A percentile compares a stretch with the other conserved stretches of the same genome.
These are phyloP conservation scores for Himantopus leucocephalus DNA, from an alignment of 2,113 vertebrate genomes.

Conservation along the genomic window DNA sequence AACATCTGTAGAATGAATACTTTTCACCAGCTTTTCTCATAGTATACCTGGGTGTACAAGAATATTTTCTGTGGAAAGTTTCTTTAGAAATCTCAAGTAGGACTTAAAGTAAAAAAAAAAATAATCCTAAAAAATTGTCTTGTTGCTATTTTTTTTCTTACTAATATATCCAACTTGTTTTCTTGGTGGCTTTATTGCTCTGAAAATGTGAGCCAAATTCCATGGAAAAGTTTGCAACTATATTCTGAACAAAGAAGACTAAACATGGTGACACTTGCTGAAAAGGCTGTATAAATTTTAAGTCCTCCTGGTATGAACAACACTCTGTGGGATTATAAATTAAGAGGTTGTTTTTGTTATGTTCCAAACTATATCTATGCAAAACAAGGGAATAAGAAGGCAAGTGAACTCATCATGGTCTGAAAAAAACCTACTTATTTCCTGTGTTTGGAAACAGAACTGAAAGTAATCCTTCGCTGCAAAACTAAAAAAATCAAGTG, in stretches of 20 bases:
- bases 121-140: not conserved
- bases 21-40: not conserved
- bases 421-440: not conserved
- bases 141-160: not conserved
- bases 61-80: not conserved
- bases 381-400: slow-evolving; percentile 29
- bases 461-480: not conserved
- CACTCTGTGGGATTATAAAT: not conserved
- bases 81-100: not conserved
- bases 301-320: not conserved
- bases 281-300: slow-evolving; percentile 7
- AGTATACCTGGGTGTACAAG: not conserved
- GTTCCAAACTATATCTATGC: not conserved
- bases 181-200: not conserved
- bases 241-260: not conserved
- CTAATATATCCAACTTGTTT: not conserved
- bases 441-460: not conserved
- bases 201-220: not conserved
- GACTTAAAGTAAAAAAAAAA: not conserved
- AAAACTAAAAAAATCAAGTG: not conserved
- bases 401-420: not conserved
- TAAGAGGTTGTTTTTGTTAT: not conserved
- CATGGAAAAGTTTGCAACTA: not conserved
- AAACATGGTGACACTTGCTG: not conserved
- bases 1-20: not conserved